A percentile compares a stretch with the other conserved stretches of the same genome.
phyloP scores from a whole-genome alignment of 2,888 invertebrate species.

The Lobophora halterata region DNA sequence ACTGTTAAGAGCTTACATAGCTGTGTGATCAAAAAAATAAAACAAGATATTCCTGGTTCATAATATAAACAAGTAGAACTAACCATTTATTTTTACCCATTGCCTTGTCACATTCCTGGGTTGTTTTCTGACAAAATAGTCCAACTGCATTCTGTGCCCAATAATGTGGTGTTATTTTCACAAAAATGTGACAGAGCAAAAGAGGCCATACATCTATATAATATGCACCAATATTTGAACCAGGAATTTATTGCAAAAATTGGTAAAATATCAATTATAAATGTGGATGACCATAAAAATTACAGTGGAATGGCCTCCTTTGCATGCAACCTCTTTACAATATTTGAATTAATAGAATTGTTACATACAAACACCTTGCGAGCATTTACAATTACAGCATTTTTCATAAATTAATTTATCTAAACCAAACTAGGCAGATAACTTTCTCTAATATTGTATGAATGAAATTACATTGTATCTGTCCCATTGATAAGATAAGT shows the following conservation, averaged over 20 bases:
- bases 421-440: too few species aligned
- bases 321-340: too few species aligned
- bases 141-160: slow-evolving; percentile 56
- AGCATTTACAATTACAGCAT: too few species aligned
- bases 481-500: too few species aligned
- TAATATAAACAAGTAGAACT: slow-evolving; percentile 43
- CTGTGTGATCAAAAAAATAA: too few species aligned
- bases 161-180: slow-evolving; percentile 26
- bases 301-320: slow-evolving; percentile 44
- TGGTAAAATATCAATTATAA: too few species aligned
- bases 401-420: too few species aligned
- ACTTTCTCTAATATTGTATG: too few species aligned
- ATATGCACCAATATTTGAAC: slow-evolving; percentile 26
- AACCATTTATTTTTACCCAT: slow-evolving; percentile 63
- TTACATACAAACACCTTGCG: too few species aligned
- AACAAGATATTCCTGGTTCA: slow-evolving; percentile 55
- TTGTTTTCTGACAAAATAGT: slow-evolving; percentile 52
- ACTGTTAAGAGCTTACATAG: too few species aligned
- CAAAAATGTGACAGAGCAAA: slow-evolving; percentile 34
- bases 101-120: slow-evolving; percentile 53
- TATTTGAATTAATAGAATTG: too few species aligned
- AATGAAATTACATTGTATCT: too few species aligned
- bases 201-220: slow-evolving; percentile 31
- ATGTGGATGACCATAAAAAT: slow-evolving; percentile 9
- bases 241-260: slow-evolving; percentile 22